Evolutionary conservation across 2,113 vertebrate genomes (phyloP), one percentile per base, ranked within the genome.

Genomic region (Saguinus imperator): DNA sequence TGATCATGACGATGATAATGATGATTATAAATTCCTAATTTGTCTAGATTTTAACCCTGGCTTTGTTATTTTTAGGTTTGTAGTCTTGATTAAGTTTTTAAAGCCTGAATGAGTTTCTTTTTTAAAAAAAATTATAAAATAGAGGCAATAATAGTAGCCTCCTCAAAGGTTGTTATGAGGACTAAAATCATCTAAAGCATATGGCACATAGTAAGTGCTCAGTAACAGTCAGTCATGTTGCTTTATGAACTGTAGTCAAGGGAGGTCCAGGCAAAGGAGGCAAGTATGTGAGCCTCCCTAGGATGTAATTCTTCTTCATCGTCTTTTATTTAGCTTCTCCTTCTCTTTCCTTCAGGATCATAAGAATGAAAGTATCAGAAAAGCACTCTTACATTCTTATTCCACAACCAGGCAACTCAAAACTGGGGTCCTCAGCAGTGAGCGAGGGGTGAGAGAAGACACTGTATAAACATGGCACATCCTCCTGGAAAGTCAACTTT

Each of bases 401-500:
- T 91, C 76, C 8, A 29, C 8, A 70, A 58, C 9, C 32, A 83
- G 48, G 61, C 45, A 75, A 25, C 43, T 91, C 16, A 48, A 89
- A 92, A 58, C 48, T 25, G n/a, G 35, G 29, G 27, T 86, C 55
- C 68, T 89, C 35, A 27, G 9, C 73, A 5, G 3, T 32, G 89
- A 93, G 72, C 10, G 35, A 32, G 14, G 40, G 35, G 45, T 2
- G 11, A 68, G 18, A 70, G 50, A 76, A 87, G 48, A 87, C 64
- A 72, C 83, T 81, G 40, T 29, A 37, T 61, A 91, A 68, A 55
- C 48, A 37, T 40, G n/a, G 5, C 40, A 43, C 40, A 79, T 93
- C 87, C 80, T n/a, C 88, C 66, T 64, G 43, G 83, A 93, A 92
- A 89, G 86, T 89, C 89, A 72, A 64, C 94, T 95, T 77, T 94